A percentile compares a stretch with the other conserved stretches of the same genome.
These are phyloP conservation scores for Oreochromis spilurus DNA, from an alignment of 2,113 vertebrate genomes.

Conservation along the genomic window DNA sequence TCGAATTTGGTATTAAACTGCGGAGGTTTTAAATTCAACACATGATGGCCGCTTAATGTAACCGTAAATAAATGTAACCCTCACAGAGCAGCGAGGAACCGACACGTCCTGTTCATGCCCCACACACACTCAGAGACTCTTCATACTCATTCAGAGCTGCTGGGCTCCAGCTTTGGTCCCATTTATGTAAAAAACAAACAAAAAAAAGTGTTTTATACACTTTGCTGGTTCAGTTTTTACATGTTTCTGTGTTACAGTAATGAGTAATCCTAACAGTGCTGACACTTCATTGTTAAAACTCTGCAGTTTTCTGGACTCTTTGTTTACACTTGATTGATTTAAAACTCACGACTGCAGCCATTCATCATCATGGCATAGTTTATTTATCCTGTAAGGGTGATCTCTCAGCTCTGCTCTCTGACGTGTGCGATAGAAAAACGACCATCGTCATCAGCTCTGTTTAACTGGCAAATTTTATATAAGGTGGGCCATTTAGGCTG, in stretches of 20 bases:
- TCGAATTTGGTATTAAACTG: not conserved
- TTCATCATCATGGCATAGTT: not conserved
- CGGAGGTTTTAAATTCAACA: not conserved
- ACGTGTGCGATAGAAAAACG: too few species aligned
- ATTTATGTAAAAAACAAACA: not conserved
- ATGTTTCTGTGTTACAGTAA: too few species aligned
- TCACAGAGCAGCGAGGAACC: not conserved
- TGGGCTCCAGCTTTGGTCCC: constrained; percentile 14
- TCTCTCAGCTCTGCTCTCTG: too few species aligned
- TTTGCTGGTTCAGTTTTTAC: too few species aligned
- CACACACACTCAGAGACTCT: not conserved
- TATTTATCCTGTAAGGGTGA: not conserved
- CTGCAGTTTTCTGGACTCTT: too few species aligned
- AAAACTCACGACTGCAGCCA: too few species aligned
- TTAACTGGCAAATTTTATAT: too few species aligned
- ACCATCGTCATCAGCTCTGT: too few species aligned
- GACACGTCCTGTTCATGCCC: accelerated
- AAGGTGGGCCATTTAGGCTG: too few species aligned
- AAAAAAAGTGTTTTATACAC: not conserved
- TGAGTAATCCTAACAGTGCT: too few species aligned
- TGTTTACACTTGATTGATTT: too few species aligned
- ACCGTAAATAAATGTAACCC: not conserved
- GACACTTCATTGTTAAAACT: too few species aligned
- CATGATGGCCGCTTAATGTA: not conserved
- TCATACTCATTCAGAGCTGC: not conserved